A percentile compares a stretch with the other conserved stretches of the same genome.
Evolutionary conservation across 2,113 vertebrate species (phyloP).

Genomic region (Ia io): DNA sequence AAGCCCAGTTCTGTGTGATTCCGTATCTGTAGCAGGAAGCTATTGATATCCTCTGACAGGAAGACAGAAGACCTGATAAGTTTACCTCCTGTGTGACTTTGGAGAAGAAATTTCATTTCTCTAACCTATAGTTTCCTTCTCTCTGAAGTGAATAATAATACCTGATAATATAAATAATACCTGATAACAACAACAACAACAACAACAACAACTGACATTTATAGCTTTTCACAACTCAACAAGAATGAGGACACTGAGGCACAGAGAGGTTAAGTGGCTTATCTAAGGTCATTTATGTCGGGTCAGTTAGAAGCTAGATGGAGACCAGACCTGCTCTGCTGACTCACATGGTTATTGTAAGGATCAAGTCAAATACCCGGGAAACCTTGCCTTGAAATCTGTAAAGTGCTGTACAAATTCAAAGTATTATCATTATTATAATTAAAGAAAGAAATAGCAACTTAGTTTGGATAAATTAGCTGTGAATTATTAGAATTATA

Average conservation of each 20-base stretch:
- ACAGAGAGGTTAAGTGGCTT: background rate
- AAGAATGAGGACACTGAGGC: background rate
- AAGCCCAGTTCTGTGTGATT: background rate
- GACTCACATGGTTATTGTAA: background rate
- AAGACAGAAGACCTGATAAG: background rate
- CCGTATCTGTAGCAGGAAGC: background rate
- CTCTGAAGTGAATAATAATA: background rate
- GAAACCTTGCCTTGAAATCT: constrained; percentile 24
- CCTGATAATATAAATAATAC: background rate
- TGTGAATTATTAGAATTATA: constrained; percentile 43
- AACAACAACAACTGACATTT: background rate
- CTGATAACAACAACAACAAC: background rate
- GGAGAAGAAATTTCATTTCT: background rate
- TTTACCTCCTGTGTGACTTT: background rate
- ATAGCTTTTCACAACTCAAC: background rate
- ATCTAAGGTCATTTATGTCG: background rate
- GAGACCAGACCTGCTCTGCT: background rate
- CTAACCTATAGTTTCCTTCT: background rate
- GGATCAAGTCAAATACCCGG: background rate
- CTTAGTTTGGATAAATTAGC: constrained; percentile 12
- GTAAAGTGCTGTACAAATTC: background rate
- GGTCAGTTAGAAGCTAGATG: background rate
- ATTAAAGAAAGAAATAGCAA: constrained; percentile 38
- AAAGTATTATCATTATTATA: constrained; percentile 2
- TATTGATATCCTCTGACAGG: background rate